Conservation (phyloP, 2,888 invertebrate species). For the Calliopum simillimum region DNA sequence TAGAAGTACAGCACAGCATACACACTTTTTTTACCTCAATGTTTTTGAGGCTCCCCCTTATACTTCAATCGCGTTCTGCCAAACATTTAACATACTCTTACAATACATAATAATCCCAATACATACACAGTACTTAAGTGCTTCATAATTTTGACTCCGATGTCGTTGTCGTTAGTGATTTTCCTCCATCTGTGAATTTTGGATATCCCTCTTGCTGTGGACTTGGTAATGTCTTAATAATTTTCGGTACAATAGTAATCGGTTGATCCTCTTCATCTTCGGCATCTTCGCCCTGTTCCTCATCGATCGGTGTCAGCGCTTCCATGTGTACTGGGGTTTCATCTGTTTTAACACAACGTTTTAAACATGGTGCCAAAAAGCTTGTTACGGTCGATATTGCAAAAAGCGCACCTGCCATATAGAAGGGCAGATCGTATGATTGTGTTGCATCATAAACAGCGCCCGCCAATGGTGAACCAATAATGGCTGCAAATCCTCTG, state of each 20-base stretch:
- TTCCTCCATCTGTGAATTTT: conserved; percentile 48
- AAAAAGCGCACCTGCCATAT: conserved; percentile 91
- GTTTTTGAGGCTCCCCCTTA: not conserved
- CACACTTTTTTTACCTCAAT: not conserved
- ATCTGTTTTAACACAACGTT: conserved; percentile 69
- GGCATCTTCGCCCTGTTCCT: conserved; percentile 82
- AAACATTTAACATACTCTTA: not conserved
- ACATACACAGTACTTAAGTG: conserved; percentile 8
- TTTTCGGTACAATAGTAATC: conserved; percentile 82
- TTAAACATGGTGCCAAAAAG: conserved; percentile 82
- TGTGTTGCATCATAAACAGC: conserved; percentile 89
- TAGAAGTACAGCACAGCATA: not conserved
- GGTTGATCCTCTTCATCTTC: conserved; percentile 81
- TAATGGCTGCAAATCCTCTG: conserved; percentile 92
- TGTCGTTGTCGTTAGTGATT: conserved; percentile 2
- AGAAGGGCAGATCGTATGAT: conserved; percentile 90
- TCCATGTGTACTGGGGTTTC: conserved; percentile 76
- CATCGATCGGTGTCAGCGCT: conserved; percentile 84
- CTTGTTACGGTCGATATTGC: conserved; percentile 86
- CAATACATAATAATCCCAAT: not conserved
- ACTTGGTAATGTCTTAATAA: conserved; percentile 81
- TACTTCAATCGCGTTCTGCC: not conserved
- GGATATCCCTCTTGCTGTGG: conserved; percentile 65
- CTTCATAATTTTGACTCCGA: conserved; percentile 62
- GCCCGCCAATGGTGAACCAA: conserved; percentile 87